Evolutionary conservation across 1,140 invertebrate species (phyloP).

Genomic region (Brachionus rubens): DNA sequence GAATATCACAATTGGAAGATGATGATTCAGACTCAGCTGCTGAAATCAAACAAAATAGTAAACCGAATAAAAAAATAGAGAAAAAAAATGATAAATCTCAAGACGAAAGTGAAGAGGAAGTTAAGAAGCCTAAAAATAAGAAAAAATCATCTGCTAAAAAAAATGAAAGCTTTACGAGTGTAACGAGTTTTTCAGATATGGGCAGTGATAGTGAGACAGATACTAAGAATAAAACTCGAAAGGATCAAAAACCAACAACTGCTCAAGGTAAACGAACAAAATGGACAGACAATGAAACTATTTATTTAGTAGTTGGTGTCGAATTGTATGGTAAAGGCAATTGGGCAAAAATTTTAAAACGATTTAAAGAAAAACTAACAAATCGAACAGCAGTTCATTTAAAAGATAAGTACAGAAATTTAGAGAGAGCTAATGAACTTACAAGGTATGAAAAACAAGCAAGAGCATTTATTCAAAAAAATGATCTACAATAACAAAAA

Average conservation of each 20-base stretch:
- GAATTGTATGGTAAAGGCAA: conserved; percentile 43
- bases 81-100: background rate
- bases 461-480: background rate
- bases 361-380: background rate
- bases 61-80: background rate
- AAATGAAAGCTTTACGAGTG: background rate
- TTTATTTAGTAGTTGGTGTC: conserved; percentile 36
- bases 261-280: background rate
- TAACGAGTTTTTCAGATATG: background rate
- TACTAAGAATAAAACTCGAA: background rate
- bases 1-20: background rate
- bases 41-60: too few species aligned
- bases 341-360: conserved; percentile 37
- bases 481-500: background rate
- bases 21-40: background rate
- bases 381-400: conserved; percentile 4
- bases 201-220: background rate
- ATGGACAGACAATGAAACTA: conserved; percentile 12
- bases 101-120: background rate
- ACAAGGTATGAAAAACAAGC: background rate
- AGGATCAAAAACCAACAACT: background rate
- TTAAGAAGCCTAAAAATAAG: too few species aligned
- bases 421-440: conserved; percentile 4
- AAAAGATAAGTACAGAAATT: conserved; percentile 44
- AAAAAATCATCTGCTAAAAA: background rate